Evolutionary conservation across 1,140 invertebrate genomes (phyloP).

Genomic region (Atta texana): DNA sequence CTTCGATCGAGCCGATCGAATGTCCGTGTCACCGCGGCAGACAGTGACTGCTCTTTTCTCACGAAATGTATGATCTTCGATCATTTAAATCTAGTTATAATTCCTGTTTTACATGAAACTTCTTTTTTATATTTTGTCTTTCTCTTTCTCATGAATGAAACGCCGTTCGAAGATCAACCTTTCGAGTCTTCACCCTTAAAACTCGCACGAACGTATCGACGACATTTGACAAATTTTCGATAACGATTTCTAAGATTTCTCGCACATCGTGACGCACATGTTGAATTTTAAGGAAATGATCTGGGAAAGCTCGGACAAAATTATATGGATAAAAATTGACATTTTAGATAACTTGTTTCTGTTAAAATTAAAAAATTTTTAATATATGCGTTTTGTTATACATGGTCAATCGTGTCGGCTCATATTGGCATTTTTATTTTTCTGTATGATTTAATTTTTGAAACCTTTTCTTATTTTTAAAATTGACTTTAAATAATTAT

Average conservation of each 20-base stretch:
- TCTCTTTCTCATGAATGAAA: not conserved
- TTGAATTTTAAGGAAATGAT: not conserved
- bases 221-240: constrained; percentile 4
- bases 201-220: constrained; percentile 39
- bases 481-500: not conserved
- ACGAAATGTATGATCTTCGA: constrained; percentile 48
- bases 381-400: too few relatives aligned
- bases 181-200: constrained; percentile 28
- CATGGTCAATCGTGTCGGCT: too few relatives aligned
- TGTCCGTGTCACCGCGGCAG: constrained; percentile 33
- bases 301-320: not conserved
- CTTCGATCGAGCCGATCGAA: constrained; percentile 49
- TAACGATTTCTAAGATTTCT: not conserved
- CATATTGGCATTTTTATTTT: too few relatives aligned
- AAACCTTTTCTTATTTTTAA: too few relatives aligned
- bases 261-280: not conserved
- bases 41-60: not conserved
- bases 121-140: not conserved
- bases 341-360: not conserved
- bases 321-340: not conserved
- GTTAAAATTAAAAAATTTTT: too few relatives aligned
- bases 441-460: too few relatives aligned
- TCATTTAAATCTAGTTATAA: constrained; percentile 35
- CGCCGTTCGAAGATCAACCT: constrained; percentile 44
- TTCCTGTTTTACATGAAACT: not conserved